These are phyloP conservation scores for Xiphorhynchus elegans DNA, from an alignment of 2,113 vertebrate genomes.

Conservation along the genomic window DNA sequence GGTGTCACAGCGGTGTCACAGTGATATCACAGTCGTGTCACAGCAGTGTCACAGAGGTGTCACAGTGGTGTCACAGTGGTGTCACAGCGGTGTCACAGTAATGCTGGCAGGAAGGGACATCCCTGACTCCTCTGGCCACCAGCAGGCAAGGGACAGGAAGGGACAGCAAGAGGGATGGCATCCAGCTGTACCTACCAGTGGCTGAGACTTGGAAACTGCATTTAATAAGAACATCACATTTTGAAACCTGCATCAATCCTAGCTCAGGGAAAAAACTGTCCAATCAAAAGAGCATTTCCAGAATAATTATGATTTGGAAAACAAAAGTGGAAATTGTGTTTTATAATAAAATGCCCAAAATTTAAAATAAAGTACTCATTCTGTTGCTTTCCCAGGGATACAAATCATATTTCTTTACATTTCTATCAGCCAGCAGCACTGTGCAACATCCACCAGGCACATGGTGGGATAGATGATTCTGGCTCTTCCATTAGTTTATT, in stretches of 20 bases:
- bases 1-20: too few relatives aligned
- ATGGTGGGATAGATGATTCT: neutral
- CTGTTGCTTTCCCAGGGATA: neutral
- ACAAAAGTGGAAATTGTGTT: neutral
- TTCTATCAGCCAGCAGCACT: neutral
- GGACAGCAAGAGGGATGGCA: rapidly evolving
- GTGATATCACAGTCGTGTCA: too few relatives aligned
- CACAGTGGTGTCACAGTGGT: rapidly evolving
- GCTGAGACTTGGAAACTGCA: neutral
- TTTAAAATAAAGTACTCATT: neutral
- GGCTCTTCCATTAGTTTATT: neutral
- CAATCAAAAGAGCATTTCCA: neutral
- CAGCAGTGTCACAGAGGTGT: too few relatives aligned
- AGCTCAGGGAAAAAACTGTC: neutral
- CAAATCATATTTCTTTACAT: neutral
- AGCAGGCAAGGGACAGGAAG: neutral
- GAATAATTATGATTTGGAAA: neutral
- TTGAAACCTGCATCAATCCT: rapidly evolving
- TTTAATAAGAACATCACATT: neutral
- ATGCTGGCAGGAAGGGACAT: neutral
- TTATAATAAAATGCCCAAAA: neutral
- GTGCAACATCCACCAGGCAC: neutral
- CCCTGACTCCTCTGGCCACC: neutral
- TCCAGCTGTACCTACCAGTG: rapidly evolving
- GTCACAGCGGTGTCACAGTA: neutral